Conservation (phyloP, 2,888 invertebrate genomes). For the Parapristionchus giblindavisi region DNA sequence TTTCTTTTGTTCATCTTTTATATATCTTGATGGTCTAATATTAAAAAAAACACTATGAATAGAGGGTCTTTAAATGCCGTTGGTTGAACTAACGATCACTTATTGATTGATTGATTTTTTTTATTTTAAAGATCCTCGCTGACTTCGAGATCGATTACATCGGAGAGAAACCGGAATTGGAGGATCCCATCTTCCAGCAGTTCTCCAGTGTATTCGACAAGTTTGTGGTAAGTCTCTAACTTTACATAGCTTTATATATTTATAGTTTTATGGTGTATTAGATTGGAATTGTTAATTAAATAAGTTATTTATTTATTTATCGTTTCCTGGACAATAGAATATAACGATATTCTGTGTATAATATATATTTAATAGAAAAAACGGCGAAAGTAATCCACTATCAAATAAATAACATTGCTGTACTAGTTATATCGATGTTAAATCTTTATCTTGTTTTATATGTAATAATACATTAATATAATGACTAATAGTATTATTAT, state of each 20-base stretch:
- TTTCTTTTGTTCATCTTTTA: too few species aligned
- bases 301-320: background rate
- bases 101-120: background rate
- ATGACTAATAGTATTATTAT: too few species aligned
- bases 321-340: background rate
- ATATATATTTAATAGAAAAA: background rate
- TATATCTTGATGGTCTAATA: too few species aligned
- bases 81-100: too few species aligned
- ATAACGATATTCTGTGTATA: background rate
- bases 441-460: too few species aligned
- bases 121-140: conserved; percentile 40
- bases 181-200: conserved; percentile 60
- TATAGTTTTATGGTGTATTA: background rate
- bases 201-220: conserved; percentile 62
- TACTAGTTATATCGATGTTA: too few species aligned
- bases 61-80: too few species aligned
- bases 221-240: conserved; percentile 44
- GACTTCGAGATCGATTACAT: conserved; percentile 65
- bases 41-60: too few species aligned
- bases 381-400: too few species aligned
- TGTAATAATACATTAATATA: too few species aligned
- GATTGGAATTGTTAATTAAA: background rate
- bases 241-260: background rate
- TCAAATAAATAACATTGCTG: too few species aligned
- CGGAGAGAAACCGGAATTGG: conserved; percentile 58